phyloP scores from a whole-genome alignment of 2,113 vertebrate species.

The Pseudorhombus dupliciocellatus region DNA sequence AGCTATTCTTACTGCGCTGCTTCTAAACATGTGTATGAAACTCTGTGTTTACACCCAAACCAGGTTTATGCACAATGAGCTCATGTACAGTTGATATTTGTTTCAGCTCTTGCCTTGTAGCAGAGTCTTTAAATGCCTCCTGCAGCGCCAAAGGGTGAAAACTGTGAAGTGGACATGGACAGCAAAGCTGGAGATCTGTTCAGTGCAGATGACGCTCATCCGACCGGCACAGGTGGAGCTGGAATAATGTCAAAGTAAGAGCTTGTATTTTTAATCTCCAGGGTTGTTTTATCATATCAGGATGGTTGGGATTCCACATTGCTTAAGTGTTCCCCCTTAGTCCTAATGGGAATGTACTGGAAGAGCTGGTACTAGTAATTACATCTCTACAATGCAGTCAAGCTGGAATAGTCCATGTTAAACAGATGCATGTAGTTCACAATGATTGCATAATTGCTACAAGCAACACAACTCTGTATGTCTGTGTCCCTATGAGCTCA shows the following conservation, averaged over 20 bases:
- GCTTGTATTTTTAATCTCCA: background rate
- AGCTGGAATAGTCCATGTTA: background rate
- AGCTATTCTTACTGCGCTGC: background rate
- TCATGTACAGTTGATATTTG: background rate
- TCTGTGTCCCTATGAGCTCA: background rate
- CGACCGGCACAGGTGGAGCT: constrained; percentile 65
- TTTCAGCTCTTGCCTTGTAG: background rate
- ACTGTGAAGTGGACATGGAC: constrained; percentile 78
- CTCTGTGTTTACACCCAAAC: too few species aligned
- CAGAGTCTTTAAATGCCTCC: constrained; percentile 59
- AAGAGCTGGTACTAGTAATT: background rate
- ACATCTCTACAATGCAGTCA: background rate
- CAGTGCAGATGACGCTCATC: constrained; percentile 68
- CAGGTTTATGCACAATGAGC: too few species aligned
- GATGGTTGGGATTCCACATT: background rate
- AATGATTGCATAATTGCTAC: background rate
- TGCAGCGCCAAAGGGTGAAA: constrained; percentile 65
- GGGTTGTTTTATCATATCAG: background rate
- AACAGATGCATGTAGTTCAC: background rate
- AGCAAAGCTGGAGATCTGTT: constrained; percentile 76
- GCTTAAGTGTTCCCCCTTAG: background rate
- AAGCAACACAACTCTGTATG: background rate
- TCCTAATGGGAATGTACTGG: background rate
- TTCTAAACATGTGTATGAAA: too few species aligned
- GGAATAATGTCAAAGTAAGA: constrained; percentile 74